Conservation (phyloP, 2,888 invertebrate species). For the Caenorhabditis macrosperma region DNA sequence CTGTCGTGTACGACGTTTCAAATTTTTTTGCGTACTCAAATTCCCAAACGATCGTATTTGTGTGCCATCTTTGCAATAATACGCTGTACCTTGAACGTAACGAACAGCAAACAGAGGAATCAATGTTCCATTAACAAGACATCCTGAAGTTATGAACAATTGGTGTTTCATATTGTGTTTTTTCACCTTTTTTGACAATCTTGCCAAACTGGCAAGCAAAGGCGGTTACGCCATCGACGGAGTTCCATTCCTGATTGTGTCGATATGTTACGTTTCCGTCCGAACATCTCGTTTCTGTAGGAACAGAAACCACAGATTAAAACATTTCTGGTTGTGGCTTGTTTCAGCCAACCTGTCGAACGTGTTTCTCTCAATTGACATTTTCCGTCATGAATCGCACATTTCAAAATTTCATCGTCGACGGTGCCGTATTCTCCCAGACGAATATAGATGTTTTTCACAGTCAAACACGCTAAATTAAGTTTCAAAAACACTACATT, state of each 20-base stretch:
- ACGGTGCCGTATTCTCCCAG: conserved; percentile 54
- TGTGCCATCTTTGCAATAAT: conserved; percentile 48
- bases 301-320: too few species aligned
- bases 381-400: conserved; percentile 13
- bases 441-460: conserved; percentile 56
- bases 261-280: conserved; percentile 7
- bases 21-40: conserved; percentile 29
- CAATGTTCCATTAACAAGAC: conserved; percentile 28
- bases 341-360: conserved; percentile 32
- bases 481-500: too few species aligned
- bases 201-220: conserved; percentile 60
- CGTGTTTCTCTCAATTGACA: conserved; percentile 28
- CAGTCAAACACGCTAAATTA: conserved; percentile 52
- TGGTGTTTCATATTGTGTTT: background rate
- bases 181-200: conserved; percentile 45
- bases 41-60: conserved; percentile 44
- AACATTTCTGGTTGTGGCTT: too few species aligned
- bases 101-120: conserved; percentile 46
- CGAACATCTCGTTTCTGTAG: conserved; percentile 53
- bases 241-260: conserved; percentile 56
- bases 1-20: background rate
- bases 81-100: conserved; percentile 42
- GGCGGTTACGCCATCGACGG: conserved; percentile 35
- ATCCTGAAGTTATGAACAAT: conserved; percentile 24
- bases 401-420: conserved; percentile 47